Evolutionary conservation across 2,113 vertebrate genomes (phyloP).

Genomic region (Sylvietta virens): DNA sequence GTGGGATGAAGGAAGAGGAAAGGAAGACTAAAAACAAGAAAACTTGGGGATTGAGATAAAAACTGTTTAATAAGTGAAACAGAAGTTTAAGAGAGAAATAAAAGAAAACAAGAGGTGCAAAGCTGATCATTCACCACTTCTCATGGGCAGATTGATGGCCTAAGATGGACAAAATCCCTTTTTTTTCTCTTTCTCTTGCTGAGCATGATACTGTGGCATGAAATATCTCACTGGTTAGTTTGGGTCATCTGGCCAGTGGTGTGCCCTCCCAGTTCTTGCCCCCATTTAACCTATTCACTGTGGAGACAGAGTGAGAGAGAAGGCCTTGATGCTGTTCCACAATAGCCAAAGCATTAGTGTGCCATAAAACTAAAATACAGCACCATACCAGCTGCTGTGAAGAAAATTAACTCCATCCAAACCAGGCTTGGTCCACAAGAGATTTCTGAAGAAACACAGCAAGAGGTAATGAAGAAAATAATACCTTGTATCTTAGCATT

Average conservation of each 20-base stretch:
- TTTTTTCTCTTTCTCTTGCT: not conserved
- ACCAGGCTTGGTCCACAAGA: not conserved
- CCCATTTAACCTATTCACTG: not conserved
- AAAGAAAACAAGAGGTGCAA: not conserved
- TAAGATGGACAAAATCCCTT: fast-evolving
- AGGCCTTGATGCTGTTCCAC: not conserved
- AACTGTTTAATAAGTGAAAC: not conserved
- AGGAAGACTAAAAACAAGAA: not conserved
- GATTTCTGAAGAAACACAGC: not conserved
- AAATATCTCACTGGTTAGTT: not conserved
- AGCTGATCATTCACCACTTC: not conserved
- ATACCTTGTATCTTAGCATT: not conserved
- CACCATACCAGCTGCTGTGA: not conserved
- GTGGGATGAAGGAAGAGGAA: not conserved
- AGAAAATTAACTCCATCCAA: not conserved
- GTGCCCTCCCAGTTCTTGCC: not conserved
- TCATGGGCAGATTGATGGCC: fast-evolving
- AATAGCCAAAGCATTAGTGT: not conserved
- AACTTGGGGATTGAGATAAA: not conserved
- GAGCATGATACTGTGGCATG: not conserved
- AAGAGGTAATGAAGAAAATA: not conserved
- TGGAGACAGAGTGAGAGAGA: not conserved
- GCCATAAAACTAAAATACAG: not conserved
- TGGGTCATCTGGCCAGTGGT: not conserved
- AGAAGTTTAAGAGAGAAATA: not conserved